These are phyloP conservation scores for Mythimna impura DNA, from an alignment of 2,888 invertebrate species.

Conservation along the genomic window DNA sequence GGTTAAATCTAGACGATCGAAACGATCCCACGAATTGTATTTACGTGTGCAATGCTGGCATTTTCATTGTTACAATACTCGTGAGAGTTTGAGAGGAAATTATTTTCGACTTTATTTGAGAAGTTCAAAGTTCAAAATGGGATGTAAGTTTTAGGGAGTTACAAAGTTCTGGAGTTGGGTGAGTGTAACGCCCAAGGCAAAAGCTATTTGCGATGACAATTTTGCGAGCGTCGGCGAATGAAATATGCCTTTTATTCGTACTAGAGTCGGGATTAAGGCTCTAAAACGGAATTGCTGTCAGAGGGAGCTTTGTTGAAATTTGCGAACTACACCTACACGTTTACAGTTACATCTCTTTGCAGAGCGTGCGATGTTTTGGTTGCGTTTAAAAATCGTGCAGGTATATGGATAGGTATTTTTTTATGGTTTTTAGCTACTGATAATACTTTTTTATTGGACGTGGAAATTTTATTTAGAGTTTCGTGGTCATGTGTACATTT, in stretches of 20 bases:
- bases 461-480: neutral
- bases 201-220: slow-evolving; percentile 91
- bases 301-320: slow-evolving; percentile 84
- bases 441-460: neutral
- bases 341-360: slow-evolving; percentile 60
- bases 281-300: slow-evolving; percentile 90
- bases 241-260: slow-evolving; percentile 90
- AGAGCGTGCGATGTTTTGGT: slow-evolving; percentile 46
- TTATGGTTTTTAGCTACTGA: neutral
- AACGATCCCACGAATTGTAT: slow-evolving; percentile 84
- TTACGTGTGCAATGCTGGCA: slow-evolving; percentile 89
- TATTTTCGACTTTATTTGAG: slow-evolving; percentile 60
- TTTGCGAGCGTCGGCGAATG: slow-evolving; percentile 89
- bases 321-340: slow-evolving; percentile 82
- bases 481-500: neutral
- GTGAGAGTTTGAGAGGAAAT: slow-evolving; percentile 48
- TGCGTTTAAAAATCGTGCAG: slow-evolving; percentile 38
- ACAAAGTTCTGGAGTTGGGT: slow-evolving; percentile 64
- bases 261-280: slow-evolving; percentile 88
- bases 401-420: slow-evolving; percentile 5
- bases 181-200: slow-evolving; percentile 82
- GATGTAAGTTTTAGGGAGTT: slow-evolving; percentile 58
- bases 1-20: slow-evolving; percentile 79
- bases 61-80: slow-evolving; percentile 89
- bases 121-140: slow-evolving; percentile 62